phyloP scores from a whole-genome alignment of 2,888 invertebrate genomes.

The Oscheius sp. region DNA sequence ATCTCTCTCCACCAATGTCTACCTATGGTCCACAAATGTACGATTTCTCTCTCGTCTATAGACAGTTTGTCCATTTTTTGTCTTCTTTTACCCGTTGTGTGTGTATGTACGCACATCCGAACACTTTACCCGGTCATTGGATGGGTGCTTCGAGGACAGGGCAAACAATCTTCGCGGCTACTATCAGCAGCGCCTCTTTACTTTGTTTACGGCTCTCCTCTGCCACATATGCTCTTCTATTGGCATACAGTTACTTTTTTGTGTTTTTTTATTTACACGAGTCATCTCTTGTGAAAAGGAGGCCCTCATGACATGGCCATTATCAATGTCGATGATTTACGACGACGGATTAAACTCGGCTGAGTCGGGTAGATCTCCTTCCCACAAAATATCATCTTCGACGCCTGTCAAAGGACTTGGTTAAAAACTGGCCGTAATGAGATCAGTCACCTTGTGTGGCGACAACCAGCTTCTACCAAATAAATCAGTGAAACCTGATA shows the following conservation, averaged over 20 bases:
- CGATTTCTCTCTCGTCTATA: slow-evolving; percentile 7
- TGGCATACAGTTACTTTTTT: neutral
- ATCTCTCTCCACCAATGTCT: neutral
- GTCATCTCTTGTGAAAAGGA: too few species aligned
- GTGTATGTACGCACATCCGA: neutral
- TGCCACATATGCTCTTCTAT: slow-evolving; percentile 10
- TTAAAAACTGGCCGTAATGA: neutral
- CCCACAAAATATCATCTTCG: neutral
- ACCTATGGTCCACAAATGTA: slow-evolving; percentile 15
- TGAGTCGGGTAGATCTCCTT: too few species aligned
- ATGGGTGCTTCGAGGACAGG: slow-evolving; percentile 29
- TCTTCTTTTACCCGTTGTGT: neutral
- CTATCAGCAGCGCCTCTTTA: slow-evolving; percentile 17
- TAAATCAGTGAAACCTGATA: too few species aligned
- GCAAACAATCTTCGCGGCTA: slow-evolving; percentile 16
- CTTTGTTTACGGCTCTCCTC: slow-evolving; percentile 20
- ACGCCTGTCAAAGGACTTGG: neutral
- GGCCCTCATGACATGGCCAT: slow-evolving; percentile 23
- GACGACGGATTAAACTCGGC: slow-evolving; percentile 9
- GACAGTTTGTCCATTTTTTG: neutral
- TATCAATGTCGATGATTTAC: slow-evolving; percentile 34
- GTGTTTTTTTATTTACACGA: too few species aligned
- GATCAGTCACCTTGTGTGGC: slow-evolving; percentile 7
- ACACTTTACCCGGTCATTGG: slow-evolving; percentile 28
- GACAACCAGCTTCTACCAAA: neutral